A percentile compares a stretch with the other conserved stretches of the same genome.
These are phyloP conservation scores for Mythimna impura DNA, from an alignment of 2,888 invertebrate genomes.

Conservation along the genomic window DNA sequence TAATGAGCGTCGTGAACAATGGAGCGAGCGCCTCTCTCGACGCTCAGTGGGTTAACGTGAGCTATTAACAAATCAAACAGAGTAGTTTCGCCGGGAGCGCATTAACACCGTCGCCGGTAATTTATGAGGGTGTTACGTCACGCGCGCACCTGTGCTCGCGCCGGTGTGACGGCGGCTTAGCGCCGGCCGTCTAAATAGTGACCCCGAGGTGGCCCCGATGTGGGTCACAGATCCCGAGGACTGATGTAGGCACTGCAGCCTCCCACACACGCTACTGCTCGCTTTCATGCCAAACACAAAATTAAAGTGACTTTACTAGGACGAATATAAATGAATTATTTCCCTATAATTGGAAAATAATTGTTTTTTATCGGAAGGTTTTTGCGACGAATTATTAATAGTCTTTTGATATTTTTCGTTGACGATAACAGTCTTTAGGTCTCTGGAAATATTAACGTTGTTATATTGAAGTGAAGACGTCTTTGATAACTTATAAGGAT, in stretches of 20 bases:
- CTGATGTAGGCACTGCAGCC: conserved; percentile 21
- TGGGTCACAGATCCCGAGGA: conserved; percentile 49
- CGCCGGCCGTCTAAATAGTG: conserved; percentile 46
- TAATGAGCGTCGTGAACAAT: conserved; percentile 44
- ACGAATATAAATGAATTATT: conserved; percentile 31
- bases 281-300: not conserved
- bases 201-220: conserved; percentile 24
- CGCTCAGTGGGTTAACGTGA: conserved; percentile 38
- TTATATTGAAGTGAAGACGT: not conserved
- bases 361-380: conserved; percentile 21
- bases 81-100: conserved; percentile 53
- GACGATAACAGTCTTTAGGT: not conserved
- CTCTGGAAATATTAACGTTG: not conserved
- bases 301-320: conserved; percentile 4
- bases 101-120: conserved; percentile 57
- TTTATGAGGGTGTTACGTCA: conserved; percentile 56
- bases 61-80: conserved; percentile 63
- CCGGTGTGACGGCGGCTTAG: conserved; percentile 45
- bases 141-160: conserved; percentile 46
- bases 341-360: conserved; percentile 34
- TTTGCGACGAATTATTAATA: conserved; percentile 16
- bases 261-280: conserved; percentile 19
- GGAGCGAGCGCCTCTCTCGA: conserved; percentile 29
- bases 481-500: not conserved
- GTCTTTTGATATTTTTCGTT: conserved; percentile 10